Evolutionary conservation across 2,113 vertebrate species (phyloP).

Genomic region (Opisthocomus hoazin): DNA sequence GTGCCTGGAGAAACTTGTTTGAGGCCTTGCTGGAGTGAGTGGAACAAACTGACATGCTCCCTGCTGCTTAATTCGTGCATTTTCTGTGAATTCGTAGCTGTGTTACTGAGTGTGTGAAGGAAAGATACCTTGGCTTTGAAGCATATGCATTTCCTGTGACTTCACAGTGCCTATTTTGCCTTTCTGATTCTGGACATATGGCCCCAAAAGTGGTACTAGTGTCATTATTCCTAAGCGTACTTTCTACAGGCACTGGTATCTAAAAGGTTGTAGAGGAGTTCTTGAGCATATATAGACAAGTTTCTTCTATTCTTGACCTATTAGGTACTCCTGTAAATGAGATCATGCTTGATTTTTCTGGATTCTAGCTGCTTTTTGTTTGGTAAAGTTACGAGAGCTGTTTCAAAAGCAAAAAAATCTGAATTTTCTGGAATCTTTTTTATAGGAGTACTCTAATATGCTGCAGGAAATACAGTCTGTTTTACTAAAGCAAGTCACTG

Average conservation of each 20-base stretch:
- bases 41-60: not conserved
- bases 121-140: not conserved
- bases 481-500: not conserved
- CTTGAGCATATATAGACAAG: not conserved
- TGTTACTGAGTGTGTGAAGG: not conserved
- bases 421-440: not conserved
- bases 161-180: not conserved
- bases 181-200: not conserved
- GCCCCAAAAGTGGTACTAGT: not conserved
- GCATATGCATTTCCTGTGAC: not conserved
- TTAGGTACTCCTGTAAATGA: not conserved
- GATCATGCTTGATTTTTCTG: not conserved
- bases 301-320: not conserved
- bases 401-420: not conserved
- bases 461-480: not conserved
- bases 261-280: not conserved
- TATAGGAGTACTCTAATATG: not conserved
- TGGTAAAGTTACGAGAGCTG: not conserved
- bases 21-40: not conserved
- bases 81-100: not conserved
- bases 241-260: not conserved
- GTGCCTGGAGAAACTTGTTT: not conserved
- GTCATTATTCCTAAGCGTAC: not conserved
- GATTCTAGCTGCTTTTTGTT: not conserved
- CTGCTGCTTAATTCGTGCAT: not conserved